Evolutionary conservation across 2,797 vertebrate species (phyloP).

Genomic region (Taenioides sp.): DNA sequence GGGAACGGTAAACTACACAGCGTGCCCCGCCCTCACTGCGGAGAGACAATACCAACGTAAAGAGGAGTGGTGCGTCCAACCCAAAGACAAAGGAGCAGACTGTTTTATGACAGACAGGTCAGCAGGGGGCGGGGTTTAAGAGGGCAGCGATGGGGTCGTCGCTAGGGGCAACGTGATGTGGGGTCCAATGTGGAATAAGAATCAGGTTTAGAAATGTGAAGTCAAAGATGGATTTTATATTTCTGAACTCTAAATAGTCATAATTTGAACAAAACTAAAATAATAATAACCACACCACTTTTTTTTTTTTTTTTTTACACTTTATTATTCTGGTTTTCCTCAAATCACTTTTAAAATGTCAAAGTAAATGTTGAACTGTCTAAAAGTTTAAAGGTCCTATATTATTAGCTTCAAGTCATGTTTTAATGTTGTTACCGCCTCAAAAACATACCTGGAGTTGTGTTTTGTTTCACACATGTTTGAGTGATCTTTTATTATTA

Average conservation of each 20-base stretch:
- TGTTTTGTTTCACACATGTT: too few species aligned
- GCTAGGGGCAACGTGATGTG: conserved; percentile 1
- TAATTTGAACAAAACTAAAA: too few species aligned
- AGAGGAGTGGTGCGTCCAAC: neutral
- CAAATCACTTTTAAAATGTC: too few species aligned
- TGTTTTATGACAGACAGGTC: conserved; percentile 9
- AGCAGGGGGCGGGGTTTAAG: neutral
- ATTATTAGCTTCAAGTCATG: too few species aligned
- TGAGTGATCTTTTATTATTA: too few species aligned
- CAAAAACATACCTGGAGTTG: too few species aligned
- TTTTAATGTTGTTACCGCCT: too few species aligned
- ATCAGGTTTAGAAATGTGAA: neutral
- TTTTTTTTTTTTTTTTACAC: too few species aligned
- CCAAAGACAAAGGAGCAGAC: conserved; percentile 9
- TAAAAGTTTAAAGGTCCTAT: too few species aligned
- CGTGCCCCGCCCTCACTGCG: neutral
- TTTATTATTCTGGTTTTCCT: too few species aligned
- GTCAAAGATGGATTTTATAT: neutral
- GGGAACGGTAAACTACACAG: neutral
- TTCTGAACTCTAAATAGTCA: neutral
- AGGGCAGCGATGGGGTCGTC: neutral
- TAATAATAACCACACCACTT: neutral
- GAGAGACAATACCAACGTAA: neutral
- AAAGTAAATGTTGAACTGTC: too few species aligned
- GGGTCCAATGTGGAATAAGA: neutral